Evolutionary conservation across 2,888 invertebrate genomes (phyloP).

Genomic region (Parthenolecanium corni): DNA sequence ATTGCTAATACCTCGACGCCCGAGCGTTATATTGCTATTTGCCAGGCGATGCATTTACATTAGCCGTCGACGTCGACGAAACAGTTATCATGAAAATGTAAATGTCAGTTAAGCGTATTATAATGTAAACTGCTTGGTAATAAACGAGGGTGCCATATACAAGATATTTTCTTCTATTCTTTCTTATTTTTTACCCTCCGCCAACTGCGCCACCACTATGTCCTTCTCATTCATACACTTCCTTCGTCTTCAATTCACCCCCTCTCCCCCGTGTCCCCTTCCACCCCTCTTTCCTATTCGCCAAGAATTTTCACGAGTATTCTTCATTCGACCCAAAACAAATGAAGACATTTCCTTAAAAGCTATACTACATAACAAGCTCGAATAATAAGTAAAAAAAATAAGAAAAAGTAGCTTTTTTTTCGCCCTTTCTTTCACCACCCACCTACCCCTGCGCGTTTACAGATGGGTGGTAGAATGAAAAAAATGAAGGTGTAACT

Average conservation of each 20-base stretch:
- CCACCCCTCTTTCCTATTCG: constrained; percentile 3
- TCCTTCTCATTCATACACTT: neutral
- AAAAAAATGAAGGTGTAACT: constrained; percentile 21
- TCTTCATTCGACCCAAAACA: constrained; percentile 7
- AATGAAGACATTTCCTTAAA: constrained; percentile 28
- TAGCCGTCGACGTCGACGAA: constrained; percentile 28
- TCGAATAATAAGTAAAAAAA: constrained; percentile 3
- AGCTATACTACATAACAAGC: constrained; percentile 5
- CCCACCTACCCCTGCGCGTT: neutral
- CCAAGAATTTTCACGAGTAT: no score
- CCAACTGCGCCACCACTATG: no score
- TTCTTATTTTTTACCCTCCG: constrained; percentile 6
- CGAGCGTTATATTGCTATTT: constrained; percentile 20
- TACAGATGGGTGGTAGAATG: neutral
- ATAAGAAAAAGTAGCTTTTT: constrained; percentile 18
- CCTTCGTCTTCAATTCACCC: neutral
- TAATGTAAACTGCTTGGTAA: constrained; percentile 28
- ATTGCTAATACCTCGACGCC: constrained; percentile 24
- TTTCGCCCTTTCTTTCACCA: neutral
- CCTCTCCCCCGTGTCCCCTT: no score
- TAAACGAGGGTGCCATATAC: constrained; percentile 29
- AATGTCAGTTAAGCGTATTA: constrained; percentile 29
- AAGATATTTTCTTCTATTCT: constrained; percentile 21
- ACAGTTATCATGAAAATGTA: constrained; percentile 29
- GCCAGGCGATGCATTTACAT: constrained; percentile 27